A percentile compares a stretch with the other conserved stretches of the same genome.
Conservation (phyloP, 2,888 invertebrate species). For the Anoplius nigerrimus region DNA sequence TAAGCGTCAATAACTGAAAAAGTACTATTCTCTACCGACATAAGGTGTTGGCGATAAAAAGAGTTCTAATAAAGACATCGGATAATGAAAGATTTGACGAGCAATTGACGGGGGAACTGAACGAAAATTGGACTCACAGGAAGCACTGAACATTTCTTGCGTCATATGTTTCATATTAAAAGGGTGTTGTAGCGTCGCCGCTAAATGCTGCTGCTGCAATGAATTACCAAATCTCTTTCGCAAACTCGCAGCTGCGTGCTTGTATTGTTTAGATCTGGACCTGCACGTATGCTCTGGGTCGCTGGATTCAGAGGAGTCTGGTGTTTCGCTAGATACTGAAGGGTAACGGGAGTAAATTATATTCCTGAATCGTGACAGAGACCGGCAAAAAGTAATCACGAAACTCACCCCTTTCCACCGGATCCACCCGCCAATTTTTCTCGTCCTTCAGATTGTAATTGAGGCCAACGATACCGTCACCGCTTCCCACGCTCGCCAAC, state of each 20-base stretch:
- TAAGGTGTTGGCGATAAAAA: background rate
- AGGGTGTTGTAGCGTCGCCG: constrained; percentile 69
- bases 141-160: constrained; percentile 75
- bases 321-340: constrained; percentile 71
- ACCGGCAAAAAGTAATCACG: no score
- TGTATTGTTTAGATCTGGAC: constrained; percentile 66
- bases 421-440: constrained; percentile 71
- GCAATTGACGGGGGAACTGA: background rate
- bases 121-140: constrained; percentile 68
- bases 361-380: no score
- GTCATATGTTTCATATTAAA: constrained; percentile 72
- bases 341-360: no score
- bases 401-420: constrained; percentile 71
- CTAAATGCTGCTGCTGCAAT: constrained; percentile 64
- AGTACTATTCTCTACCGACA: background rate
- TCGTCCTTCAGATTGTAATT: constrained; percentile 74
- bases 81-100: background rate
- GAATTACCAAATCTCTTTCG: constrained; percentile 72
- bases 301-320: constrained; percentile 72
- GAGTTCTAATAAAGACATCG: background rate
- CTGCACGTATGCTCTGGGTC: constrained; percentile 68
- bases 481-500: constrained; percentile 77
- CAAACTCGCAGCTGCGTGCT: constrained; percentile 60
- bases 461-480: constrained; percentile 69
- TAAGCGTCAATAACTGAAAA: constrained; percentile 3